These are phyloP conservation scores for Circaetus gallicus DNA, from an alignment of 2,113 vertebrate species.

Conservation along the genomic window DNA sequence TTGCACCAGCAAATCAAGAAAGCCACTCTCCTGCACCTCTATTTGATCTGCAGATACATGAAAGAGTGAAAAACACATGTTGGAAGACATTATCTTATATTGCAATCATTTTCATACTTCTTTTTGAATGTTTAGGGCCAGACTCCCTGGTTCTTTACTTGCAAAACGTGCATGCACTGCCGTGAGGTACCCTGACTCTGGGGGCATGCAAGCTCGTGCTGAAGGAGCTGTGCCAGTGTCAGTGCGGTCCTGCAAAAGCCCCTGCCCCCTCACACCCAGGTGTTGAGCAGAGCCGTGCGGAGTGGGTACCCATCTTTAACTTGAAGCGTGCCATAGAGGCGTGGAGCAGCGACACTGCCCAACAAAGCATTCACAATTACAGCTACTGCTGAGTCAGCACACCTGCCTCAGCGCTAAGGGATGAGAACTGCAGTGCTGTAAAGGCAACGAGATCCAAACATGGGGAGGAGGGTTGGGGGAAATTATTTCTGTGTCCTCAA, in stretches of 20 bases:
- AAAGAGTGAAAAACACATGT: background rate
- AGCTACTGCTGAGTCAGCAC: background rate
- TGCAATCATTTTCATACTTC: background rate
- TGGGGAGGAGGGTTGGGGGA: accelerated
- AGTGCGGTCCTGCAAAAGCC: background rate
- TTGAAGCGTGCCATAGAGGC: accelerated
- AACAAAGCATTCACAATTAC: accelerated
- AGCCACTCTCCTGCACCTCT: background rate
- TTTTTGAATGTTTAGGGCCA: background rate
- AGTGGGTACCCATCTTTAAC: background rate
- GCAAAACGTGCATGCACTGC: accelerated
- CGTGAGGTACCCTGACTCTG: background rate
- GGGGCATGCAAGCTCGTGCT: background rate
- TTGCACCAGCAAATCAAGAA: background rate
- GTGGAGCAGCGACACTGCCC: no score
- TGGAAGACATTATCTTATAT: background rate
- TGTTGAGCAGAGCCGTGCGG: background rate
- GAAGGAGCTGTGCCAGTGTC: background rate
- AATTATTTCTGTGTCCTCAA: background rate
- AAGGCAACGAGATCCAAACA: background rate
- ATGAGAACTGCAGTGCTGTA: background rate
- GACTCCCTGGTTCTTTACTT: background rate
- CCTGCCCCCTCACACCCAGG: background rate
- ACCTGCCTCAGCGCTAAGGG: background rate
- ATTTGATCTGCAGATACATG: background rate